Percentiles rank a stretch among this genome's conserved stretches.
These are phyloP conservation scores for Enteromius treurensis DNA, from an alignment of 2,797 vertebrate species.

Conservation along the genomic window DNA sequence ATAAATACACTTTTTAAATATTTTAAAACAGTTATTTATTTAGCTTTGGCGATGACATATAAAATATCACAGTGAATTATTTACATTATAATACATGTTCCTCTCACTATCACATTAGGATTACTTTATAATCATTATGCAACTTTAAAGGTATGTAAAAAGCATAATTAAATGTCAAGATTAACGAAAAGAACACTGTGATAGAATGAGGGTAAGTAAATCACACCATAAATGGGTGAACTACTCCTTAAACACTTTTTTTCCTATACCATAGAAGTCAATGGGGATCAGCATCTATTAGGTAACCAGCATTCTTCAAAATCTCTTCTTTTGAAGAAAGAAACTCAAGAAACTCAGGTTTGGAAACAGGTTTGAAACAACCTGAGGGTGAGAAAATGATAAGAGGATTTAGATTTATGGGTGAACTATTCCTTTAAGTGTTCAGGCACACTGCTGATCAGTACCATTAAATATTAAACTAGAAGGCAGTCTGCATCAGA, in stretches of 20 bases:
- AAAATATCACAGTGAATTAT: background rate
- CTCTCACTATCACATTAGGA: background rate
- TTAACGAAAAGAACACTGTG: background rate
- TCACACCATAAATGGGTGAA: background rate
- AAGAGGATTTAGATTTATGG: background rate
- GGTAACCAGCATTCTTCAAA: background rate
- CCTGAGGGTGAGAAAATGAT: background rate
- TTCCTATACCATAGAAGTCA: background rate
- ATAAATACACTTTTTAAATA: background rate
- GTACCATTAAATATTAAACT: slow-evolving; percentile 28
- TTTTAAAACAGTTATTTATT: background rate
- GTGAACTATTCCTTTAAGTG: slow-evolving; percentile 15
- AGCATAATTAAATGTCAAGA: background rate
- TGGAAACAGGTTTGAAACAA: background rate
- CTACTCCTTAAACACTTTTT: background rate
- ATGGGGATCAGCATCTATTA: background rate
- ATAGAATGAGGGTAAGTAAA: background rate
- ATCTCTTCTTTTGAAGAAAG: background rate
- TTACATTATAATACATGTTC: background rate
- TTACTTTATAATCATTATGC: background rate
- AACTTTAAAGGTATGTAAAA: background rate
- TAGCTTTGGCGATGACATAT: background rate
- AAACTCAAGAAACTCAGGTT: background rate
- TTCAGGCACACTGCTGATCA: slow-evolving; percentile 14
- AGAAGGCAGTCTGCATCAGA: background rate